A percentile compares a stretch with the other conserved stretches of the same genome.
Evolutionary conservation across 2,797 vertebrate genomes (phyloP).

Genomic region (Poeciliopsis infans): DNA sequence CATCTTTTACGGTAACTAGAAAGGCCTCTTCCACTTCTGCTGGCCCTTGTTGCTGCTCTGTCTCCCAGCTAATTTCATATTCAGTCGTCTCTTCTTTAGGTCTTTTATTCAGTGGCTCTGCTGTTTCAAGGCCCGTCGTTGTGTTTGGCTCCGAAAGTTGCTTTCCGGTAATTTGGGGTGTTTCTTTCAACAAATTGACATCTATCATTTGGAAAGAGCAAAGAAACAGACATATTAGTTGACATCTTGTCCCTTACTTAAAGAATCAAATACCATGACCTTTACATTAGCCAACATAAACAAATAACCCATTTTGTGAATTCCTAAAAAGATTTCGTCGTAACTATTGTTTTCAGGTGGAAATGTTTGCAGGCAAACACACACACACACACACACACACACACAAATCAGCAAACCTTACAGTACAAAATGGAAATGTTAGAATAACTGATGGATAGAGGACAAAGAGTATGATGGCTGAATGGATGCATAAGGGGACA

Average conservation of each 20-base stretch:
- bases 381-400: neutral
- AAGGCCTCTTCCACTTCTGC: neutral
- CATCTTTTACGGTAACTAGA: slow-evolving; percentile 29
- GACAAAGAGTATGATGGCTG: neutral
- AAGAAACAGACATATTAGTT: neutral
- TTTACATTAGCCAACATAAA: neutral
- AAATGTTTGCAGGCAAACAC: neutral
- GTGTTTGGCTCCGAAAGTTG: neutral
- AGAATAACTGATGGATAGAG: neutral
- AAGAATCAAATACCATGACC: neutral
- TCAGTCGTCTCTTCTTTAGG: slow-evolving; percentile 50
- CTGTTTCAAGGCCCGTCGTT: neutral
- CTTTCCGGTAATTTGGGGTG: neutral
- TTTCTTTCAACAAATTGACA: neutral
- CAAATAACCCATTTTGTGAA: neutral
- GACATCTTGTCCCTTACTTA: neutral
- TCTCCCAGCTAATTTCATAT: slow-evolving; percentile 7
- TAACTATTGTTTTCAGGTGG: neutral
- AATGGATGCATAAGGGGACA: neutral
- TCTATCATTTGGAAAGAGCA: slow-evolving; percentile 26
- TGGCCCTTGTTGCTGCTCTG: neutral
- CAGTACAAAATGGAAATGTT: neutral
- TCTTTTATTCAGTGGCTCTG: neutral
- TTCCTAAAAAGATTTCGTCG: neutral
- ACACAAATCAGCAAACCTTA: neutral